Percentiles rank a stretch among this genome's conserved stretches.
These are phyloP conservation scores for Pachypsylla venusta DNA, from an alignment of 1,140 invertebrate species.

Conservation along the genomic window DNA sequence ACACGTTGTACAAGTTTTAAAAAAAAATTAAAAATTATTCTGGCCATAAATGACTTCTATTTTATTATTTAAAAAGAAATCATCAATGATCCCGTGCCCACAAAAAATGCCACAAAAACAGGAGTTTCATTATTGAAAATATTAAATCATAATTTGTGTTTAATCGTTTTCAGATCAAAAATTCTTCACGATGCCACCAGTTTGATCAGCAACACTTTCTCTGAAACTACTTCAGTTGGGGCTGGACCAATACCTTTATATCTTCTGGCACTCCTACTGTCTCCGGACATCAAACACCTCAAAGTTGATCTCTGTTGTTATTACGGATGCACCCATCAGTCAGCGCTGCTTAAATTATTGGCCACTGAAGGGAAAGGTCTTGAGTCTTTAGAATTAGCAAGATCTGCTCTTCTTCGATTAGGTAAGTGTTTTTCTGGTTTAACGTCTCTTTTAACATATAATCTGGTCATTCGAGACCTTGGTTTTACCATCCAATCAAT, in stretches of 20 bases:
- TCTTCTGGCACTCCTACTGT: slow-evolving; percentile 32
- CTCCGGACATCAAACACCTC: slow-evolving; percentile 33
- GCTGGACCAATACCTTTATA: slow-evolving; percentile 33
- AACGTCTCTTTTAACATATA: too few species aligned
- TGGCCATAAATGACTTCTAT: too few species aligned
- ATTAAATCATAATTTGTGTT: too few species aligned
- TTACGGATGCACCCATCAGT: slow-evolving; percentile 37
- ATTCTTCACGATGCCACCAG: background rate
- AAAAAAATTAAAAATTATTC: too few species aligned
- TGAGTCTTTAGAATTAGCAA: slow-evolving; percentile 31
- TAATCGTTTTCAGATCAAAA: background rate
- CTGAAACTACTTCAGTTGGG: slow-evolving; percentile 23
- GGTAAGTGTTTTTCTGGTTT: slow-evolving; percentile 14
- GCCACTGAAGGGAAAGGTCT: slow-evolving; percentile 32
- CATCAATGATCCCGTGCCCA: too few species aligned
- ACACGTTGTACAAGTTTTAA: too few species aligned
- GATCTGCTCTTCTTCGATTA: slow-evolving; percentile 32
- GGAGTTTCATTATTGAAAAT: too few species aligned
- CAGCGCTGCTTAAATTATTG: slow-evolving; percentile 31
- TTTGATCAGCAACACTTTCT: background rate
- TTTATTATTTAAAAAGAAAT: too few species aligned
- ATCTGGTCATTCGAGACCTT: too few species aligned
- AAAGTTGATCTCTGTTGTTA: slow-evolving; percentile 36
- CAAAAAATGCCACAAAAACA: too few species aligned
- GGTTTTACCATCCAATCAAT: too few species aligned